A percentile compares a stretch with the other conserved stretches of the same genome.
These are phyloP conservation scores for Diglossa cyanea DNA, from an alignment of 2,797 vertebrate genomes.

Conservation along the genomic window DNA sequence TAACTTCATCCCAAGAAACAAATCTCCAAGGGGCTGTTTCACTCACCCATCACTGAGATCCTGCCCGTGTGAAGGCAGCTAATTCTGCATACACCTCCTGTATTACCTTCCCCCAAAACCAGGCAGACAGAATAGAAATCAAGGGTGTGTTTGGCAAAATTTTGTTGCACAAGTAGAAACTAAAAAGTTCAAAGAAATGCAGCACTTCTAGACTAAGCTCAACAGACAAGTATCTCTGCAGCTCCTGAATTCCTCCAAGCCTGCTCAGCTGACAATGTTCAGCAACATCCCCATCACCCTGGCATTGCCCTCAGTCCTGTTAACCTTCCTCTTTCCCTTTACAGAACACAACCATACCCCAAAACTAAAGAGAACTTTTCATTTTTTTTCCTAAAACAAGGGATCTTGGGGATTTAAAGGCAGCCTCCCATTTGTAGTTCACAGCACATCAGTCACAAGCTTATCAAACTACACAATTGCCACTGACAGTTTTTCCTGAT, in stretches of 20 bases:
- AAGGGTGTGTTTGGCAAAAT: background rate
- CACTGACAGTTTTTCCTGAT: background rate
- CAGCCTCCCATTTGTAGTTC: background rate
- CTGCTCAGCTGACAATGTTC: background rate
- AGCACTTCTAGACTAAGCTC: background rate
- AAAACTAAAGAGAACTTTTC: background rate
- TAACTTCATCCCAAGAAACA: background rate
- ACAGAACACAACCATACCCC: background rate
- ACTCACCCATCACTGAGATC: background rate
- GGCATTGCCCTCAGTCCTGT: background rate
- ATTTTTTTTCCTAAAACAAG: background rate
- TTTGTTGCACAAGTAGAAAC: background rate
- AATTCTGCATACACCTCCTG: background rate
- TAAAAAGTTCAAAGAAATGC: background rate
- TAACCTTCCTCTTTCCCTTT: background rate
- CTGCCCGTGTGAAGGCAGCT: background rate
- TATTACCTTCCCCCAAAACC: background rate
- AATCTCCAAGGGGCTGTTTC: background rate
- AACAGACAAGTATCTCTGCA: background rate
- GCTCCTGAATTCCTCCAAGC: background rate
- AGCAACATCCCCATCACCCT: background rate
- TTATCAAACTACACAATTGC: background rate
- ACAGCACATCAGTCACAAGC: slow-evolving; percentile 1
- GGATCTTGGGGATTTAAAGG: background rate
- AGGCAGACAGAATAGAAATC: background rate